Conservation (phyloP, 2,797 vertebrate genomes). For the Allobates femoralis region DNA sequence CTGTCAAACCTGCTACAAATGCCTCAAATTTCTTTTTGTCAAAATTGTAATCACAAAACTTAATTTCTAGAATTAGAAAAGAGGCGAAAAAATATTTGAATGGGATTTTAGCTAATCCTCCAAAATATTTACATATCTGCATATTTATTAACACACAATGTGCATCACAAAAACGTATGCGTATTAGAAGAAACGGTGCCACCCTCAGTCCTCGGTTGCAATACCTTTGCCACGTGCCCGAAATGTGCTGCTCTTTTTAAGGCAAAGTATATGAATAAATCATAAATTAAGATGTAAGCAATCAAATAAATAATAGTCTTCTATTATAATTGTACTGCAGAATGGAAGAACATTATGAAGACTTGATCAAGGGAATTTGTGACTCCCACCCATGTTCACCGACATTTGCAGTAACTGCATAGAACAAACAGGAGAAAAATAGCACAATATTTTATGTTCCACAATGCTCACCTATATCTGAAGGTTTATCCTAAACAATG, state of each 20-base stretch:
- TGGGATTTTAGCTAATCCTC: constrained; percentile 6
- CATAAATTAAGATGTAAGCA: constrained; percentile 13
- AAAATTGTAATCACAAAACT: not conserved
- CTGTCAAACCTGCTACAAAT: not conserved
- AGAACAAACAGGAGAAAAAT: not conserved
- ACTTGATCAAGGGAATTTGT: not conserved
- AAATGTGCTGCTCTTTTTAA: constrained; percentile 1
- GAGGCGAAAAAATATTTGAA: not conserved
- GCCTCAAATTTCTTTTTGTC: not conserved
- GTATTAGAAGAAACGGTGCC: constrained; percentile 11
- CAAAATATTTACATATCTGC: constrained; percentile 31
- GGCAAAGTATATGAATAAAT: not conserved
- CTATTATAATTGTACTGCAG: not conserved
- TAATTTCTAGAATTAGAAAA: not conserved
- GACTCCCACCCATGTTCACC: not conserved
- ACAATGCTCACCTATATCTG: not conserved
- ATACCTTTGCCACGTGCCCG: constrained; percentile 14
- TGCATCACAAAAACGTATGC: constrained; percentile 54
- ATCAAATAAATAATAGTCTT: not conserved
- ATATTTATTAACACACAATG: constrained; percentile 13
- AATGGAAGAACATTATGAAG: not conserved
- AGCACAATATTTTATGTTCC: not conserved
- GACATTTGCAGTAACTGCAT: not conserved
- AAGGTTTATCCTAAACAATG: not conserved
- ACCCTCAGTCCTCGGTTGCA: not conserved